These are phyloP conservation scores for Aleiodes leptofemur DNA, from an alignment of 2,888 invertebrate genomes.

Conservation along the genomic window DNA sequence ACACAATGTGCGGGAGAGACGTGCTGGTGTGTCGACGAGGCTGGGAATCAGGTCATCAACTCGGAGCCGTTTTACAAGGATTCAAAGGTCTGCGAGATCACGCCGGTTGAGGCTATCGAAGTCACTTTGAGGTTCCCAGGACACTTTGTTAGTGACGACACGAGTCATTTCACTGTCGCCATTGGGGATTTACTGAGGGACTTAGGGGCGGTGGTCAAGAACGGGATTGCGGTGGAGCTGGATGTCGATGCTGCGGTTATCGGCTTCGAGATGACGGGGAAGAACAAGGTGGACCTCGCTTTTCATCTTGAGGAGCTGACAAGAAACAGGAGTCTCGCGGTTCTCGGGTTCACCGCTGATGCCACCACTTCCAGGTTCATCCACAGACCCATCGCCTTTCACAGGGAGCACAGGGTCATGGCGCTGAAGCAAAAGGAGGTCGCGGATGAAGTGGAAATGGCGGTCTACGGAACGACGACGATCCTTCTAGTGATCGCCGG, in stretches of 20 bases:
- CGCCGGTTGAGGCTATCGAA: conserved; percentile 85
- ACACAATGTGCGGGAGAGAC: conserved; percentile 84
- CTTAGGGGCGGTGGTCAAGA: conserved; percentile 70
- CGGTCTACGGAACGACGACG: conserved; percentile 83
- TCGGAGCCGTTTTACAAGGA: conserved; percentile 80
- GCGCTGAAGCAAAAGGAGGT: conserved; percentile 82
- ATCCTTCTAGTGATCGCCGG: conserved; percentile 87
- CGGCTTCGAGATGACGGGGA: conserved; percentile 79
- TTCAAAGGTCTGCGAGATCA: conserved; percentile 79
- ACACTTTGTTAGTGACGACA: conserved; percentile 75
- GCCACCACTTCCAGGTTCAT: conserved; percentile 81
- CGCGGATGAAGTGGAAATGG: conserved; percentile 81
- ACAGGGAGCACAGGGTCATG: conserved; percentile 74
- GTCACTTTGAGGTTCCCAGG: conserved; percentile 85
- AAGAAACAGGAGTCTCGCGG: conserved; percentile 76
- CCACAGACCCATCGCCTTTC: conserved; percentile 75
- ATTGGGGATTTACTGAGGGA: conserved; percentile 68
- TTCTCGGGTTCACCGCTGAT: conserved; percentile 78
- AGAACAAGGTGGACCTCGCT: conserved; percentile 86
- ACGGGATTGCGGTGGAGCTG: conserved; percentile 66
- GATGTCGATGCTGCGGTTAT: conserved; percentile 69
- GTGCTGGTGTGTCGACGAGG: conserved; percentile 93
- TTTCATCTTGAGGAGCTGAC: conserved; percentile 88
- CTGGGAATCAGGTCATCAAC: conserved; percentile 82
- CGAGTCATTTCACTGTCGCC: conserved; percentile 65